Base-by-base conservation (phyloP, 2,113 vertebrate genomes). In the Dissostichus mawsoni region DNA sequence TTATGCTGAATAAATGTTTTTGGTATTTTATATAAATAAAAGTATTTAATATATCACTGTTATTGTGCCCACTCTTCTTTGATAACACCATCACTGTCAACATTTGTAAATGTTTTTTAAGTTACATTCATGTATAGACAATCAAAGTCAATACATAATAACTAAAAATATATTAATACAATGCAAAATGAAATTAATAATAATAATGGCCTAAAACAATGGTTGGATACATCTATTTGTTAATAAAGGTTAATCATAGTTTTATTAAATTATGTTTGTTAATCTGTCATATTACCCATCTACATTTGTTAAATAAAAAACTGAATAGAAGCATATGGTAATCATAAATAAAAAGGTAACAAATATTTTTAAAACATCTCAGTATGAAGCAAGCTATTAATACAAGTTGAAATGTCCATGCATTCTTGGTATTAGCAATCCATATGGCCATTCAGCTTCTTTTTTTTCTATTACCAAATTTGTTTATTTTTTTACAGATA, bases 11-110 rank as follows among this genome's bases (percentile, higher is more conserved):
- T 67, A 82, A 85, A 88, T 69, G 84, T 89, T 78, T 41, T 83
- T 69, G 11, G 17, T 76, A 88, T 91, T 93, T 90, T 92, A 85
- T 91, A 87, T 77, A 80, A 94, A 94, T 91, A 92, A 91, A 92
- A 63, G 13, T 72, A 92, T 90, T 91, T 93, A 89, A 91, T 85
- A 82, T 89, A 90, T 69, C 13, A 36, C 11, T 74, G n/a, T 55
- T 29, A 33, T 41, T 47, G 57, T 53, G 64, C n/a, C 17, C 2
- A 18, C 2, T 80, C 25, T 52, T 83, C 44, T 62, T 67, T 25
- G 25, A 67, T 64, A 23, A 56, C 51, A 63, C 3, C 29, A 29
- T 33, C 17, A 8, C 44, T 67, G 20, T 48, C 45, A 66, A 51
- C 10, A 52, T 50, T 23, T 48, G 7, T 25, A 52, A 41, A 41